Base-by-base conservation (phyloP, 2,888 invertebrate genomes). In the Leucozona laternaria region DNA sequence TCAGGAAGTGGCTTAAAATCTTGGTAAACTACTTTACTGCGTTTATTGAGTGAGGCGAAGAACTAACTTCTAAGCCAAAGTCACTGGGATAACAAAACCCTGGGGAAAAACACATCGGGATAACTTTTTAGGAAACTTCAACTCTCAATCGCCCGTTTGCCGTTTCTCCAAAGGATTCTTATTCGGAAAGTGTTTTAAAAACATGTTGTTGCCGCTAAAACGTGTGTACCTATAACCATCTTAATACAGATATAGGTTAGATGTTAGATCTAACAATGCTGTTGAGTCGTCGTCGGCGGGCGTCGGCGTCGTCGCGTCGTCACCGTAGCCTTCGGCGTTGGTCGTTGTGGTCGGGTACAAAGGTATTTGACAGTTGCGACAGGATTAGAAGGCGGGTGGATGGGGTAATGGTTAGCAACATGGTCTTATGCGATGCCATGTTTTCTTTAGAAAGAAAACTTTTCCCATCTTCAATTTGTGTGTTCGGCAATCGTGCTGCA, bases 1-100 rank as follows among this genome's bases (percentile, higher is more conserved):
- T 75, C 84, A 79, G 66, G 71, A 70, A 45, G 79, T 79, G 71
- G 53, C 79, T 79, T 84, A 79, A 84, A 79, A 84, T 79, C 79
- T 57, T 66, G 62, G 70, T 55, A 70, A 76, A 81, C 80, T 84
- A 66, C 71, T 64, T 79, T 45, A 31, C 75, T 64, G 75, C 57
- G 64, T 68, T 79, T 73, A 83, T 83, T 75, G 75, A 79, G 75
- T 79, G 70, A 40, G 34, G 79, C n/a, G 45, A 40, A 20, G 34
- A 72, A 68, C 68, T 25, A 53, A 68, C 68, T 50, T 37, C 37
- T 37, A 68, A 68, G 31, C 53, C 68, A 60, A 70, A 40, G 60
- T 55, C 76, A 40, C 15, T 45, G 5, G 20, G 10, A 37, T 17
- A 43, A 53, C 31, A 28, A 62, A 55, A 48, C 71, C 60, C 57